Evolutionary conservation across 2,888 invertebrate genomes (phyloP), one percentile per base, ranked within the genome.

Genomic region (Ochlodes sylvanus): DNA sequence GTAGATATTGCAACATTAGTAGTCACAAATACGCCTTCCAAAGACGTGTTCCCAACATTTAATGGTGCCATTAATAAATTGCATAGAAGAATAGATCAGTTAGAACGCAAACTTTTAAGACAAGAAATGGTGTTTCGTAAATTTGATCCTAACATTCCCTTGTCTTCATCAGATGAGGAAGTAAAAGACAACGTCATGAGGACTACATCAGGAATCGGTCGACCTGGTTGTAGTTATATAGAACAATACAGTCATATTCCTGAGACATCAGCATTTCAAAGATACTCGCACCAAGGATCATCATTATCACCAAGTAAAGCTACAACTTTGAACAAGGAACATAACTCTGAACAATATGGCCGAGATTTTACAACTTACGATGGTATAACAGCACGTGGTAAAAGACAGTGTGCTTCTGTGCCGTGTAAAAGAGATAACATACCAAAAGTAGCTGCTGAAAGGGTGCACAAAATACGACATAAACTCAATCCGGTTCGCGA

Each of bases 231-330:
- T 75, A 92, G 91, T 76, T 92, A 91, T 72, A 84, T 92, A 70
- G 87, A 92, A 64, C 89, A 90, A 71, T 93, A 93, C 73, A 92
- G 92, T 70, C 93, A 90, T 71, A 79, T 93, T 50, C 91, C 93
- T 41, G 88, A 89, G 75, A 88, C 86, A 14, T 92, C 92, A 7
- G 92, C 92, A n/a, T 93, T 92, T 71, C 92, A 92, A 75, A 81
- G 87, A 71, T 87, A 87, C 68, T 78, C 84, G 3, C 89, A 89
- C 58, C 88, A 88, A 77, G 77, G 86, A 7, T 80, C 86, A 1
- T 85, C 88, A 2, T 73, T 87, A 32, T 84, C 89, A n/a, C 83
- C 87, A 3, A 90, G 85, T 69, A 90, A 88, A 78, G 86, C 88
- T 41, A 87, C 88, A 27, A 88, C 88, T 50, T 81, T 91, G 63